Conservation (phyloP, 2,888 invertebrate species). For the Cheilosia impressa region DNA sequence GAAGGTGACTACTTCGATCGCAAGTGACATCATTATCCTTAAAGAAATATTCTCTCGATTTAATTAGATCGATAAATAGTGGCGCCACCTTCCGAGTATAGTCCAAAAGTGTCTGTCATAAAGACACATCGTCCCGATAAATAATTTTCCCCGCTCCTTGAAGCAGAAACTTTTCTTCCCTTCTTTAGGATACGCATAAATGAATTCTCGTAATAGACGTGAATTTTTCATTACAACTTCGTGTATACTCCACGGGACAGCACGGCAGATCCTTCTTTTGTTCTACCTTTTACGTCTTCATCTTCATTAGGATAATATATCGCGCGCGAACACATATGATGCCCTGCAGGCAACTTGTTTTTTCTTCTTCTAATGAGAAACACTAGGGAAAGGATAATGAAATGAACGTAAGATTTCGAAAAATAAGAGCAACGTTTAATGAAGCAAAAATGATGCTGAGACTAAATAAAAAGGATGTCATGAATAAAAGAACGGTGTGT, state of each 20-base stretch:
- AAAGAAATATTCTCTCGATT: no score
- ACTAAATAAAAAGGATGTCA: constrained; percentile 42
- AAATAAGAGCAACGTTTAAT: constrained; percentile 56
- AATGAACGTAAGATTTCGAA: constrained; percentile 48
- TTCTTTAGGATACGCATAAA: no score
- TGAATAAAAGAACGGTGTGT: constrained; percentile 31
- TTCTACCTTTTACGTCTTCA: neutral
- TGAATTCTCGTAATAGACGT: no score
- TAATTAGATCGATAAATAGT: no score
- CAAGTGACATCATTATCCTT: no score
- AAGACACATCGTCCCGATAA: no score
- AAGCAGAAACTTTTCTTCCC: no score
- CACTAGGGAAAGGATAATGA: constrained; percentile 37
- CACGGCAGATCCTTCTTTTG: neutral
- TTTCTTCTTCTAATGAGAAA: constrained; percentile 40
- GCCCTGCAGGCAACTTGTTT: neutral
- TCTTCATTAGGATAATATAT: neutral
- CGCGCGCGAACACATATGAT: neutral
- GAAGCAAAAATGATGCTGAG: constrained; percentile 58
- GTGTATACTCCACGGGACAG: neutral
- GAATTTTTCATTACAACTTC: neutral
- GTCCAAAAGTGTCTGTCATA: no score
- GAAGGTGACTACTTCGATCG: no score
- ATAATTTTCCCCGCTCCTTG: no score
- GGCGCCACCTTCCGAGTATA: no score